These are phyloP conservation scores for Calameuta pallipes DNA, from an alignment of 2,888 invertebrate species.

Conservation along the genomic window DNA sequence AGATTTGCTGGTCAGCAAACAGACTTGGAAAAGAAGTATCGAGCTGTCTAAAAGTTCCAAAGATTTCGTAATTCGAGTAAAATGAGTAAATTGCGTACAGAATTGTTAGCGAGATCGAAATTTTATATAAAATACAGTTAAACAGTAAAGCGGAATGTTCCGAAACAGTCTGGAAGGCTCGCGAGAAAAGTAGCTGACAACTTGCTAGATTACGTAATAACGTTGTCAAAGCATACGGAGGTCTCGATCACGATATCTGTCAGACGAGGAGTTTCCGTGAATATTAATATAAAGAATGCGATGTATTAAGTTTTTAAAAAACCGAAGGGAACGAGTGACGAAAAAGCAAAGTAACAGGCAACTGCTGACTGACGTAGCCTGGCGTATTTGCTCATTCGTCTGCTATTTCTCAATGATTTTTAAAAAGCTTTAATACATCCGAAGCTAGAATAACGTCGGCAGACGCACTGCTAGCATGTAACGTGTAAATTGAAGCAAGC, in stretches of 20 bases:
- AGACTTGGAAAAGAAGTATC: background rate
- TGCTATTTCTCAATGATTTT: too few relatives aligned
- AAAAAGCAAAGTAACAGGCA: constrained; percentile 16
- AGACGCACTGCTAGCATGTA: too few relatives aligned
- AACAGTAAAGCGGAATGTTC: background rate
- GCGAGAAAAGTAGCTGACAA: constrained; percentile 26
- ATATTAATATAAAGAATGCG: too few relatives aligned
- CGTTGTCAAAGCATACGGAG: constrained; percentile 55
- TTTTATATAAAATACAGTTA: background rate
- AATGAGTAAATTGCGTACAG: background rate
- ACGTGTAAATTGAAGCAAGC: too few relatives aligned
- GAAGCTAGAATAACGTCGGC: too few relatives aligned
- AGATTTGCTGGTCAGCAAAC: background rate
- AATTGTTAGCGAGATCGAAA: background rate
- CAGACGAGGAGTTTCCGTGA: background rate
- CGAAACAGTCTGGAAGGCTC: constrained; percentile 2
- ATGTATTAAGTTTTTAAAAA: too few relatives aligned
- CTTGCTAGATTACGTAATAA: constrained; percentile 52
- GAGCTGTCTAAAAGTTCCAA: background rate
- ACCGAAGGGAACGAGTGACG: too few relatives aligned
- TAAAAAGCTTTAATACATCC: too few relatives aligned
- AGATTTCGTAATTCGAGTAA: background rate
- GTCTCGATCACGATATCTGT: background rate
- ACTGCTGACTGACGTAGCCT: constrained; percentile 38
- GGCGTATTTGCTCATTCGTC: background rate